Percentiles rank a stretch among this genome's conserved stretches.
Evolutionary conservation across 1,140 invertebrate genomes (phyloP).

Genomic region (Drosophila pruinosa): DNA sequence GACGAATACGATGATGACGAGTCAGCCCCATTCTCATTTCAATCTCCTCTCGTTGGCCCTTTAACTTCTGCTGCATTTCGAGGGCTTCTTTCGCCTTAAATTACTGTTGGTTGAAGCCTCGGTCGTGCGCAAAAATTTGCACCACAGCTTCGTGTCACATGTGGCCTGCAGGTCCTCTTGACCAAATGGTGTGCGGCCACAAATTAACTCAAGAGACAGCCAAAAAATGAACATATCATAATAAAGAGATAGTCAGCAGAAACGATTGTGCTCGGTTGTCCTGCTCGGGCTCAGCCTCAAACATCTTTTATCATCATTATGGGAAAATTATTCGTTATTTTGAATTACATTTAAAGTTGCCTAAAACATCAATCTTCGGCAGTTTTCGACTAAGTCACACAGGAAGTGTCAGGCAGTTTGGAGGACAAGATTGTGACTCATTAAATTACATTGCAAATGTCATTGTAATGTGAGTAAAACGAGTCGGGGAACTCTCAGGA

Average conservation of each 20-base stretch:
- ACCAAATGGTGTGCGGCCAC: conserved; percentile 57
- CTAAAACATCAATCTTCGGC: conserved; percentile 67
- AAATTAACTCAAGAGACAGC: conserved; percentile 60
- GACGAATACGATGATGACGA: too few species aligned
- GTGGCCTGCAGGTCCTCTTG: conserved; percentile 40
- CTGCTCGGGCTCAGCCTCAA: too few species aligned
- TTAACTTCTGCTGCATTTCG: conserved; percentile 20
- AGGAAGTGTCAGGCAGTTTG: conserved; percentile 79
- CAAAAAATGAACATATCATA: conserved; percentile 56
- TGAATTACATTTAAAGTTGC: conserved; percentile 71
- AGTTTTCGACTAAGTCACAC: background rate
- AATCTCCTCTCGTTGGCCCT: background rate
- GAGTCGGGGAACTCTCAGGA: conserved; percentile 28
- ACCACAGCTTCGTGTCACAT: conserved; percentile 44
- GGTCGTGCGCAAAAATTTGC: conserved; percentile 77
- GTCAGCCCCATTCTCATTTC: background rate
- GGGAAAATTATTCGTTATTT: conserved; percentile 42
- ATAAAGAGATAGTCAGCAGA: conserved; percentile 76
- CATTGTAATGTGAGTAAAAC: conserved; percentile 79
- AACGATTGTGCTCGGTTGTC: background rate
- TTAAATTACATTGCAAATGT: conserved; percentile 81
- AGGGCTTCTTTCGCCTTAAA: conserved; percentile 44
- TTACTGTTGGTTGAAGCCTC: conserved; percentile 54
- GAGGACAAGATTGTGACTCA: conserved; percentile 77
- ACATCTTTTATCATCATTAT: conserved; percentile 31